These are phyloP conservation scores for Itoplectis maculator DNA, from an alignment of 2,888 invertebrate species.

Conservation along the genomic window DNA sequence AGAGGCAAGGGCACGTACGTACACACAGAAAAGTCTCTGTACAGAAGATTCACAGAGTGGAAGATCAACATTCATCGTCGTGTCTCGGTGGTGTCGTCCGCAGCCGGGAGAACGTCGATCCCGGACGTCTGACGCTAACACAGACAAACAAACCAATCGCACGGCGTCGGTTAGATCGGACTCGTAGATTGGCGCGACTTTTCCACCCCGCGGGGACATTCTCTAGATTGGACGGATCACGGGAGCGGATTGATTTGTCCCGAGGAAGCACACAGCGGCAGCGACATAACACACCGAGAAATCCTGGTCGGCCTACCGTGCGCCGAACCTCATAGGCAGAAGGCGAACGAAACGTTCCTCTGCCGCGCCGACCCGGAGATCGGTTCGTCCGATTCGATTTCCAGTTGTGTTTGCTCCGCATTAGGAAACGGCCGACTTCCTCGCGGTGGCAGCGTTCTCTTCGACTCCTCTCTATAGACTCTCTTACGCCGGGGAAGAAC, in stretches of 20 bases:
- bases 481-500: conserved; percentile 5
- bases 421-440: conserved; percentile 76
- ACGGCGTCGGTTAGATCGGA: conserved; percentile 63
- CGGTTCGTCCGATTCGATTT: conserved; percentile 74
- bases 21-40: neutral
- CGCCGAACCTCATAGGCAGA: conserved; percentile 45
- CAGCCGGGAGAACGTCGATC: conserved; percentile 48
- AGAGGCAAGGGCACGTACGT: neutral
- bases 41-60: conserved; percentile 25
- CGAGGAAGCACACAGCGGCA: conserved; percentile 52
- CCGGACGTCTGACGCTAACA: conserved; percentile 33
- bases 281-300: conserved; percentile 38
- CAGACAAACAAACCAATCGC: conserved; percentile 43
- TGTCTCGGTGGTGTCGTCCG: conserved; percentile 37
- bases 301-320: conserved; percentile 62
- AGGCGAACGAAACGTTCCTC: conserved; percentile 23
- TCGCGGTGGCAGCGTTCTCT: conserved; percentile 46
- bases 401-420: conserved; percentile 76
- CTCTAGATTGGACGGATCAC: conserved; percentile 74
- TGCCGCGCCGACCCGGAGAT: conserved; percentile 68
- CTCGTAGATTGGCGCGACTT: conserved; percentile 68
- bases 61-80: conserved; percentile 48
- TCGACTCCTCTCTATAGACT: conserved; percentile 38
- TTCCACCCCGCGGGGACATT: conserved; percentile 72
- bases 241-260: conserved; percentile 74